Evolutionary conservation across 2,888 invertebrate species (phyloP).

Genomic region (Parnassius mnemosyne): DNA sequence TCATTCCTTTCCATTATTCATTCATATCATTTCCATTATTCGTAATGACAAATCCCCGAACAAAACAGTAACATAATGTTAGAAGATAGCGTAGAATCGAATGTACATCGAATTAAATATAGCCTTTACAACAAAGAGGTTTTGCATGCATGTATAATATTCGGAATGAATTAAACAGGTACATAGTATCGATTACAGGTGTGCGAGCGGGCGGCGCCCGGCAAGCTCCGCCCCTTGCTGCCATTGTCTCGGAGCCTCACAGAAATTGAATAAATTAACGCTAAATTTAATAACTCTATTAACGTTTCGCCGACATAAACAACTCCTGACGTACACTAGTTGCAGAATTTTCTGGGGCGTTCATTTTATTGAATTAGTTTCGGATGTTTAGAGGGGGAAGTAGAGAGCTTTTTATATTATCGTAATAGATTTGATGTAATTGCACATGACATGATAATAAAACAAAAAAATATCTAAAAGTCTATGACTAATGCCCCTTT

Average conservation of each 20-base stretch:
- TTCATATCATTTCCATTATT: too few species aligned
- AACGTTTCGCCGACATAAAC: conserved; percentile 69
- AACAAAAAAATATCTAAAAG: background rate
- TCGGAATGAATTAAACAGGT: conserved; percentile 27
- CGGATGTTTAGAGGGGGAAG: conserved; percentile 48
- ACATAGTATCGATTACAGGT: conserved; percentile 57
- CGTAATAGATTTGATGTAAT: conserved; percentile 20
- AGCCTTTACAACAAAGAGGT: conserved; percentile 12
- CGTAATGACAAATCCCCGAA: too few species aligned
- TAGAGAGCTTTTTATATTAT: conserved; percentile 59
- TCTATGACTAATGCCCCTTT: background rate
- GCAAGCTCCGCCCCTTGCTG: conserved; percentile 59
- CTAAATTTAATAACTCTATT: conserved; percentile 77
- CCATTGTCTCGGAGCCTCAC: conserved; percentile 61
- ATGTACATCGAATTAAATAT: background rate
- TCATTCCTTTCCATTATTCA: too few species aligned
- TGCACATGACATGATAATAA: conserved; percentile 1
- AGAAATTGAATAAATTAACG: conserved; percentile 79
- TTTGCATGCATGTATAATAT: conserved; percentile 24
- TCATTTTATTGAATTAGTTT: conserved; percentile 66
- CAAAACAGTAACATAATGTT: too few species aligned
- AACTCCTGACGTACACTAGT: conserved; percentile 66
- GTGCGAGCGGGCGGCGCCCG: conserved; percentile 55
- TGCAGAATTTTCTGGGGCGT: conserved; percentile 60
- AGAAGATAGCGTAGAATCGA: background rate